A percentile compares a stretch with the other conserved stretches of the same genome.
Evolutionary conservation across 2,797 vertebrate genomes (phyloP).

Genomic region (Notolepis coatsorum): DNA sequence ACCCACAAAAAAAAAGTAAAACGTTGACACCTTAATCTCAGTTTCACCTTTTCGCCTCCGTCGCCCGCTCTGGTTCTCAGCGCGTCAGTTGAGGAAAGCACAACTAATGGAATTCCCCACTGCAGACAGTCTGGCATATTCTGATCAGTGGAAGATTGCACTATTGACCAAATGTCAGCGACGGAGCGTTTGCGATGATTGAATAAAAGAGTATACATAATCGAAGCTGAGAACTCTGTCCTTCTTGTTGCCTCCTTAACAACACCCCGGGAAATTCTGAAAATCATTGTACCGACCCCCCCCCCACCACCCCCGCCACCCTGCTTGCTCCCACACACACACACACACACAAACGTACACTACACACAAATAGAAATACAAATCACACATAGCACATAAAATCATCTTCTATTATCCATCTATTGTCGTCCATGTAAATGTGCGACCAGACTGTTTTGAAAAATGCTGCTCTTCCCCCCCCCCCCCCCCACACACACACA

Average conservation of each 20-base stretch:
- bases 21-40: too few relatives aligned
- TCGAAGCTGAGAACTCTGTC: conserved; percentile 86
- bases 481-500: not conserved
- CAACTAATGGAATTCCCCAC: conserved; percentile 93
- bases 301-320: conserved; percentile 39
- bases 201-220: conserved; percentile 94
- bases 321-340: conserved; percentile 7
- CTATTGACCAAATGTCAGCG: conserved; percentile 96
- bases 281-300: too few relatives aligned
- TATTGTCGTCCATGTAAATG: too few relatives aligned
- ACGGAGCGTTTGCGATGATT: conserved; percentile 86
- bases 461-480: too few relatives aligned
- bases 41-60: too few relatives aligned
- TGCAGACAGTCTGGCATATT: conserved; percentile 87
- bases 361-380: conserved; percentile 3
- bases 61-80: too few relatives aligned
- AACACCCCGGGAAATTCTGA: conserved; percentile 81
- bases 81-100: conserved; percentile 79
- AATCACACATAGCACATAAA: not conserved
- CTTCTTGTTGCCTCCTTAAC: conserved; percentile 76
- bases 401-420: too few relatives aligned
- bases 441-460: too few relatives aligned
- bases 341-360: too few relatives aligned
- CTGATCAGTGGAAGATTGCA: conserved; percentile 92
- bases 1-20: too few relatives aligned